Percentiles rank a stretch among this genome's conserved stretches.
phyloP scores from a whole-genome alignment of 2,797 vertebrate species.

The Hippocampus kuda region DNA sequence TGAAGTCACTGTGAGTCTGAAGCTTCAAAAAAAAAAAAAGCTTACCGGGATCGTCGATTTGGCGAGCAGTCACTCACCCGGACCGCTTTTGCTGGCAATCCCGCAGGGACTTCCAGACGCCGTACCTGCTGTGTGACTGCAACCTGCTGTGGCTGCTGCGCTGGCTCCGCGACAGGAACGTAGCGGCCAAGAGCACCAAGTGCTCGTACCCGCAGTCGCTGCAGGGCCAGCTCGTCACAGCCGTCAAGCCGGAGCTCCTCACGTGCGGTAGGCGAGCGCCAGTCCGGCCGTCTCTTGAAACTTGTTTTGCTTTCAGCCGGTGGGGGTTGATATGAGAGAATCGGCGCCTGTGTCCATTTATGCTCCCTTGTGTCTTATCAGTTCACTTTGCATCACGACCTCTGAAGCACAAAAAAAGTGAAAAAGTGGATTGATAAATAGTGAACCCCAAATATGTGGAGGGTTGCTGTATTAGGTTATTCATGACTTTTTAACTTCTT shows the following conservation, averaged over 20 bases:
- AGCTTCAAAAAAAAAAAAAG: background rate
- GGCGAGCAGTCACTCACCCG: background rate
- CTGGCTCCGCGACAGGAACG: slow-evolving; percentile 81
- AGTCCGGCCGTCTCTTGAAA: background rate
- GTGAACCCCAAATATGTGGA: too few relatives aligned
- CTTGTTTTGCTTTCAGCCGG: background rate
- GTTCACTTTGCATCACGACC: background rate
- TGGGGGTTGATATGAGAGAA: background rate
- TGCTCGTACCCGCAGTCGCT: slow-evolving; percentile 88
- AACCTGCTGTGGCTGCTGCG: slow-evolving; percentile 87
- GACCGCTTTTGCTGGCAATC: background rate
- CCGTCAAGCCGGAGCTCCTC: slow-evolving; percentile 75
- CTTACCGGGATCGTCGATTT: too few relatives aligned
- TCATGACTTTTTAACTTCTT: too few relatives aligned
- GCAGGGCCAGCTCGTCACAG: slow-evolving; percentile 76
- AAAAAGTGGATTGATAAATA: too few relatives aligned
- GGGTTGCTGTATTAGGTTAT: too few relatives aligned
- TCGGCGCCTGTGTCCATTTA: background rate
- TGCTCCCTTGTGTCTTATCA: background rate
- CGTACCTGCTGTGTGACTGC: slow-evolving; percentile 90
- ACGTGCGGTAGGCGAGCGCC: slow-evolving; percentile 77
- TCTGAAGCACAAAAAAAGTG: background rate
- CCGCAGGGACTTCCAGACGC: slow-evolving; percentile 88
- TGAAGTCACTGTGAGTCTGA: slow-evolving; percentile 85
- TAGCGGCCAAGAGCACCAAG: slow-evolving; percentile 82